Evolutionary conservation across 2,113 vertebrate species (phyloP), one percentile per base, ranked within the genome.

Genomic region (Taurulus bubalis): DNA sequence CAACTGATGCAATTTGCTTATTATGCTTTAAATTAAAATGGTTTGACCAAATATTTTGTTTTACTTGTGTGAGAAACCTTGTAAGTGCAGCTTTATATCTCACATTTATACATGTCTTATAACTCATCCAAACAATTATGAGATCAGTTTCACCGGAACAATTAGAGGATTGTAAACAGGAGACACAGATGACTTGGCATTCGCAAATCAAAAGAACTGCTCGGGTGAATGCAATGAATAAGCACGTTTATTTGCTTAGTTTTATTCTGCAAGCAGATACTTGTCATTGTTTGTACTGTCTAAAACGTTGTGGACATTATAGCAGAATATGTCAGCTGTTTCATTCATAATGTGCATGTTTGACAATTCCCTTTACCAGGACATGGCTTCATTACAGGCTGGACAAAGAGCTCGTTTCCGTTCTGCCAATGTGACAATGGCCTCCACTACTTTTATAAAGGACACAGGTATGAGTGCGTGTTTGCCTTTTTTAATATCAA

Each of bases 91-190:
- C 16, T 74, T 75, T 53, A 51, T 80, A 79, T 40, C 30, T 76
- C n/a, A 78, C 22, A 34, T 77, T 34, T 28, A 18, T 32, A 14
- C 30, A n/a, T 32, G 40, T 84, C 26, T 8, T 59, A 34, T 59
- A 49, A 82, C 71, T 79, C 62, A 47, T 51, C 58, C 63, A 59
- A 87, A 84, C 66, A 82, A 87, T 88, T 80, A 78, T 59, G 59
- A 88, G 82, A 88, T 91, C 84, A 65, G 73, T 88, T 93, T 89
- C 88, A 58, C 9, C 36, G 8, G 69, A 85, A 91, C 85, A 94
- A 85, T 71, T 60, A 9, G 67, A 79, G 74, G 70, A 87, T 77
- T 90, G 91, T 92, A 64, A 81, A 87, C 82, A 74, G 65, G 71
- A 62, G 73, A 81, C 60, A 40, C 18, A 65, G 83, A 80, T 79